Evolutionary conservation across 2,113 vertebrate genomes (phyloP).

Genomic region (Perca fluviatilis): DNA sequence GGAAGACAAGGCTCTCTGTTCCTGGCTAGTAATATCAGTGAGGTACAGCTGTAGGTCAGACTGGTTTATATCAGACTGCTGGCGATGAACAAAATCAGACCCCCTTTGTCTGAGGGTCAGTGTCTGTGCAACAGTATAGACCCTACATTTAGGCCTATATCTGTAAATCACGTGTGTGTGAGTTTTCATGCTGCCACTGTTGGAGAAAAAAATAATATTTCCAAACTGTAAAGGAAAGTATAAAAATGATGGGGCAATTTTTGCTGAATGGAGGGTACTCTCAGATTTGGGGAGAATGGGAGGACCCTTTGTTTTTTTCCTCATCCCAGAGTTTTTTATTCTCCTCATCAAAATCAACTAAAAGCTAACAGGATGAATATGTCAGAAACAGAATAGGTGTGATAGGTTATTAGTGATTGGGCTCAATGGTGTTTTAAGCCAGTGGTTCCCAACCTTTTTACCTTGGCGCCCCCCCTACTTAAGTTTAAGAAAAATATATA

Average conservation of each 20-base stretch:
- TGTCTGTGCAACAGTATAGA: constrained; percentile 21
- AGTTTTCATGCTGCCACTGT: neutral
- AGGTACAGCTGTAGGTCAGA: constrained; percentile 76
- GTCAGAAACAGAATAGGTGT: neutral
- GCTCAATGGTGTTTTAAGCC: too few species aligned
- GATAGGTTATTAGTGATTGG: neutral
- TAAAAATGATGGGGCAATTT: neutral
- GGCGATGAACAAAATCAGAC: constrained; percentile 61
- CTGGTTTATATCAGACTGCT: constrained; percentile 71
- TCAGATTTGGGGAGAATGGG: neutral
- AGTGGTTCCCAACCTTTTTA: too few species aligned
- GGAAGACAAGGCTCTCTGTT: constrained; percentile 65
- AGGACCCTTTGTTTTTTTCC: neutral
- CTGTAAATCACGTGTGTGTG: constrained; percentile 16
- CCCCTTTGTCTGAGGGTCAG: constrained; percentile 52
- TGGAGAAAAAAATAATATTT: neutral
- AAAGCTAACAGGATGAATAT: neutral
- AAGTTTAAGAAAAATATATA: too few species aligned
- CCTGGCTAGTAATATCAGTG: constrained; percentile 74
- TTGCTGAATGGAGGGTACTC: neutral
- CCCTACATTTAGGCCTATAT: constrained; percentile 31
- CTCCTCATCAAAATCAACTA: neutral
- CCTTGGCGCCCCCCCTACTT: too few species aligned
- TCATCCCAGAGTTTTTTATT: too few species aligned
- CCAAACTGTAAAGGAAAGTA: neutral